These are phyloP conservation scores for Sarcophaga peregrina DNA, from an alignment of 1,140 invertebrate genomes.

Conservation along the genomic window DNA sequence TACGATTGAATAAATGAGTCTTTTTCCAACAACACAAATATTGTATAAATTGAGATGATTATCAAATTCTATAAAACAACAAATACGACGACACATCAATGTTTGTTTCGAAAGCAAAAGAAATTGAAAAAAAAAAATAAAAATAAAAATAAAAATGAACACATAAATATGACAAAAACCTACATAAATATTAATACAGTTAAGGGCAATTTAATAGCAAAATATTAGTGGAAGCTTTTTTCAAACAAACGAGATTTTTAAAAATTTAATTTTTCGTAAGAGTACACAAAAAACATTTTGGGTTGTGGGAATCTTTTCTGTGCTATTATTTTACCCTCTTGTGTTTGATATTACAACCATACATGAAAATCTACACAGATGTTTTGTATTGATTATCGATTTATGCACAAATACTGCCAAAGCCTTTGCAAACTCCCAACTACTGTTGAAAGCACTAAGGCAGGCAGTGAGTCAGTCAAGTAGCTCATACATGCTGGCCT, in stretches of 20 bases:
- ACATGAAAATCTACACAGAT: conserved; percentile 17
- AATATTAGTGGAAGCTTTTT: background rate
- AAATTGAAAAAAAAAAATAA: too few species aligned
- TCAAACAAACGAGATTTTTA: too few species aligned
- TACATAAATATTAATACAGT: conserved; percentile 3
- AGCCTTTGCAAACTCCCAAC: background rate
- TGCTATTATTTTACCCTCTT: background rate
- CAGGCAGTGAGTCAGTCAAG: too few species aligned
- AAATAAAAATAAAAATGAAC: too few species aligned
- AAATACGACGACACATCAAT: background rate
- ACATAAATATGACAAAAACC: conserved; percentile 7
- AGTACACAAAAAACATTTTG: background rate
- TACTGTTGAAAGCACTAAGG: background rate
- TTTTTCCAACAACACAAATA: too few species aligned
- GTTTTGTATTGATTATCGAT: conserved; percentile 12
- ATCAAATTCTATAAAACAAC: background rate
- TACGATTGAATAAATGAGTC: background rate
- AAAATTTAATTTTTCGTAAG: too few species aligned
- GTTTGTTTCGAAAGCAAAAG: background rate
- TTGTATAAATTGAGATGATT: background rate
- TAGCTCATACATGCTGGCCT: too few species aligned
- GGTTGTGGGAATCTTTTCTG: background rate
- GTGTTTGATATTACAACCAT: background rate
- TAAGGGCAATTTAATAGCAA: background rate
- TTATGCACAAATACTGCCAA: background rate